Percentiles rank a stretch among this genome's conserved stretches.
Conservation (phyloP, 37 sponge, comb jelly and placozoan species). For the Theonella swinhoei region DNA sequence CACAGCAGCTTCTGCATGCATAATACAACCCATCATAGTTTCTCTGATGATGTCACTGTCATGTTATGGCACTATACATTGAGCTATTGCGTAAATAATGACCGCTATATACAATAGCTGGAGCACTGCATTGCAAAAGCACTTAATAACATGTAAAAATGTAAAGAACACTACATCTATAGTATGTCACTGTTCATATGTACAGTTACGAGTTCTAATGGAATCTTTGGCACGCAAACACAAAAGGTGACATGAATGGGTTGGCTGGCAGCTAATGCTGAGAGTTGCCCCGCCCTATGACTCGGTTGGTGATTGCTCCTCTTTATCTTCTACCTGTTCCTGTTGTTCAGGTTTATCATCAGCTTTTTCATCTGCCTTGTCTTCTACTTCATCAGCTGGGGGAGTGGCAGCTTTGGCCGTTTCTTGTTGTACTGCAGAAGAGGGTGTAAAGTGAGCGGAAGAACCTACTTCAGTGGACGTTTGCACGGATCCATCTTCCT, state of each 20-base stretch:
- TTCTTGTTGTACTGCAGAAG: background rate
- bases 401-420: background rate
- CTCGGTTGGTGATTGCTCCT: background rate
- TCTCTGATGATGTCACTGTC: too few species aligned
- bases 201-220: background rate
- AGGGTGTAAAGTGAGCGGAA: background rate
- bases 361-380: background rate
- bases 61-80: too few species aligned
- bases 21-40: too few species aligned
- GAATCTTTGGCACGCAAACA: background rate
- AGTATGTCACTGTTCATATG: background rate
- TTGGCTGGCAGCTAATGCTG: background rate
- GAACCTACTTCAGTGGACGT: background rate
- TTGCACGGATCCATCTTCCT: background rate
- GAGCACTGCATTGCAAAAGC: background rate
- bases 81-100: too few species aligned
- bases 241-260: background rate
- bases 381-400: background rate
- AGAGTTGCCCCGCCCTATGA: background rate
- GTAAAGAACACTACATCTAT: background rate
- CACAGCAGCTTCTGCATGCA: background rate
- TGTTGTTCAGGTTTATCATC: background rate
- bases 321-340: background rate
- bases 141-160: background rate
- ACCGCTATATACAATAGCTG: too few species aligned